A percentile compares a stretch with the other conserved stretches of the same genome.
Evolutionary conservation across 1,140 invertebrate genomes (phyloP).

Genomic region (Ruditapes philippinarum): DNA sequence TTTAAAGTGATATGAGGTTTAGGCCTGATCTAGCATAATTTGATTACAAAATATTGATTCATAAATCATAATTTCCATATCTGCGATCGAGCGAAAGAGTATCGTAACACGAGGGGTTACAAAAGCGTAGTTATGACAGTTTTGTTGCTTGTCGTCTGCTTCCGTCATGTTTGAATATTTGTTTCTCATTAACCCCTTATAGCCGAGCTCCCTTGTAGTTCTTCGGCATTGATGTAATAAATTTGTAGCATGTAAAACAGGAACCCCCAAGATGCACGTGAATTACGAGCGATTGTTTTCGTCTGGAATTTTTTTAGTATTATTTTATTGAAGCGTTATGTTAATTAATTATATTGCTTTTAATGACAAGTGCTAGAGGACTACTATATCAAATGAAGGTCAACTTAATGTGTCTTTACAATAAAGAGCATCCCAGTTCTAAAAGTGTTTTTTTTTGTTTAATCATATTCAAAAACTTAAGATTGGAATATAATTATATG

Average conservation of each 20-base stretch:
- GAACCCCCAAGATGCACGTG: neutral
- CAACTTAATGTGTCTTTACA: too few relatives aligned
- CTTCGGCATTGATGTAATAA: neutral
- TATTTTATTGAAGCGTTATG: neutral
- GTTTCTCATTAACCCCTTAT: neutral
- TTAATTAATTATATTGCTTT: neutral
- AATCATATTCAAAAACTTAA: too few relatives aligned
- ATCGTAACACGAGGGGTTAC: too few relatives aligned
- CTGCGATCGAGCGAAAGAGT: too few relatives aligned
- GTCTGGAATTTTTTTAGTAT: neutral
- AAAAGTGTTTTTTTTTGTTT: neutral
- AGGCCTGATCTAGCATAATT: constrained; percentile 28
- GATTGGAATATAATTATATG: too few relatives aligned
- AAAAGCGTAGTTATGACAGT: too few relatives aligned
- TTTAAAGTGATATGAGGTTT: constrained; percentile 35
- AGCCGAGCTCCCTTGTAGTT: neutral
- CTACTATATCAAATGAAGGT: too few relatives aligned
- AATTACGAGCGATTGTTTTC: neutral
- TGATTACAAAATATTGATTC: constrained; percentile 46
- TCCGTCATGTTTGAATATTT: neutral
- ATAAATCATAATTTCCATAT: constrained; percentile 32
- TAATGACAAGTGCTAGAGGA: neutral
- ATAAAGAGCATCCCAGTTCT: too few relatives aligned
- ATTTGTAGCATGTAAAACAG: neutral
- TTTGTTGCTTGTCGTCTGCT: too few relatives aligned